Conservation (phyloP, 2,888 invertebrate genomes). For the Ptychoptera contaminata region DNA sequence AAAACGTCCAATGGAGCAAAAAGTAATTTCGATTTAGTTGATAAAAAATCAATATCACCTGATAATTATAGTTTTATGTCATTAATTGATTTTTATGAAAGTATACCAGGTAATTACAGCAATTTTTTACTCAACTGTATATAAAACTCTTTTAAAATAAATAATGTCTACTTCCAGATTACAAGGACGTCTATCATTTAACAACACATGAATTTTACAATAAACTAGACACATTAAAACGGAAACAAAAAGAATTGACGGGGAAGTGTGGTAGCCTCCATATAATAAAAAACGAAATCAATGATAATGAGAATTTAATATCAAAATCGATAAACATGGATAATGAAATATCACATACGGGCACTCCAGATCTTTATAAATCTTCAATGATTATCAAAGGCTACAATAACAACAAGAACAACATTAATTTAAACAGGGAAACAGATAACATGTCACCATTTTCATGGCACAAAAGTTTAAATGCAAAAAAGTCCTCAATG, state of each 20-base stretch:
- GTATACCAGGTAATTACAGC: slow-evolving; percentile 46
- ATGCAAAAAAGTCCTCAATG: background rate
- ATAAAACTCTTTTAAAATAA: background rate
- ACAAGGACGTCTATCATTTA: slow-evolving; percentile 58
- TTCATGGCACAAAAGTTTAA: background rate
- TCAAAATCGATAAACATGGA: too few relatives aligned
- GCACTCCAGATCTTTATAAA: too few relatives aligned
- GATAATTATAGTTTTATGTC: slow-evolving; percentile 33
- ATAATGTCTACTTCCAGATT: slow-evolving; percentile 32
- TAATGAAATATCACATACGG: too few relatives aligned
- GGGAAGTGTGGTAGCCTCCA: background rate
- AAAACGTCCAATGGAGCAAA: slow-evolving; percentile 20
- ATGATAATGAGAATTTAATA: too few relatives aligned
- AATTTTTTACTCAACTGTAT: too few relatives aligned
- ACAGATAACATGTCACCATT: too few relatives aligned
- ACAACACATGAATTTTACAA: slow-evolving; percentile 60
- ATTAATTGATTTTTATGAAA: slow-evolving; percentile 55
- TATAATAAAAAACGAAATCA: too few relatives aligned
- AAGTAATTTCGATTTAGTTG: slow-evolving; percentile 16
- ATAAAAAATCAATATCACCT: slow-evolving; percentile 15
- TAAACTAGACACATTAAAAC: slow-evolving; percentile 46
- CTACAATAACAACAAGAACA: too few relatives aligned
- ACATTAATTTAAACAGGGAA: too few relatives aligned
- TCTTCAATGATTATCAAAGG: too few relatives aligned
- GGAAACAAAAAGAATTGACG: slow-evolving; percentile 40